Conservation (phyloP, 2,888 invertebrate genomes). For the Spicauda simplicius region DNA sequence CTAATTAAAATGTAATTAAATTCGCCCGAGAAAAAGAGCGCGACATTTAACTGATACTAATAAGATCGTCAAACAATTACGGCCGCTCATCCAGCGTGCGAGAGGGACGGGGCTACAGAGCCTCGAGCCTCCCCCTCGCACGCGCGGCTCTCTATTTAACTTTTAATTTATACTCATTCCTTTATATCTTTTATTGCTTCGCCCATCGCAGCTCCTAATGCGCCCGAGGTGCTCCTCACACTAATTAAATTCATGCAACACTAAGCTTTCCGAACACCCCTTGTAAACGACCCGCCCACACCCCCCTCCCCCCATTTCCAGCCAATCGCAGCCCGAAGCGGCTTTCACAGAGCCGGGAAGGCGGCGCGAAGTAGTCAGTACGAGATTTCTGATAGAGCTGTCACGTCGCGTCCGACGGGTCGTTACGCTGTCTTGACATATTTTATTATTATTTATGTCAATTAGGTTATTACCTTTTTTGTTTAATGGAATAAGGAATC, state of each 20-base stretch:
- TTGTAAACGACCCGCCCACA: slow-evolving; percentile 53
- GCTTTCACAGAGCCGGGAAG: slow-evolving; percentile 51
- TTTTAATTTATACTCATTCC: slow-evolving; percentile 86
- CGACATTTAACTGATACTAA: slow-evolving; percentile 85
- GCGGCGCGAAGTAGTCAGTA: slow-evolving; percentile 64
- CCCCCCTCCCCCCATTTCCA: slow-evolving; percentile 48
- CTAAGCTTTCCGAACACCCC: slow-evolving; percentile 74
- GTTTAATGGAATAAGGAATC: slow-evolving; percentile 84
- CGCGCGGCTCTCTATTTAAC: slow-evolving; percentile 77
- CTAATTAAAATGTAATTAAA: slow-evolving; percentile 84
- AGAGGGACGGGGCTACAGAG: slow-evolving; percentile 50
- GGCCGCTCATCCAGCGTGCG: slow-evolving; percentile 62
- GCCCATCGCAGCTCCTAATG: slow-evolving; percentile 85
- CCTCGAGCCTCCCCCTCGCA: slow-evolving; percentile 55
- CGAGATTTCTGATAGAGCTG: slow-evolving; percentile 81
- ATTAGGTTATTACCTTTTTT: slow-evolving; percentile 84
- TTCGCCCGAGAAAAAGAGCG: slow-evolving; percentile 81
- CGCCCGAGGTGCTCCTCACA: slow-evolving; percentile 83
- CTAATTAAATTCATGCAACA: slow-evolving; percentile 85
- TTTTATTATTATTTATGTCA: slow-evolving; percentile 86
- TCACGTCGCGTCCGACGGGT: slow-evolving; percentile 80
- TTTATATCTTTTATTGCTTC: slow-evolving; percentile 86
- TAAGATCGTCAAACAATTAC: slow-evolving; percentile 86
- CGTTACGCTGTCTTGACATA: slow-evolving; percentile 82
- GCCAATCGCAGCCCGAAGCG: slow-evolving; percentile 59